A percentile compares a stretch with the other conserved stretches of the same genome.
phyloP scores from a whole-genome alignment of 2,888 invertebrate genomes.

The Pyrgus malvae region DNA sequence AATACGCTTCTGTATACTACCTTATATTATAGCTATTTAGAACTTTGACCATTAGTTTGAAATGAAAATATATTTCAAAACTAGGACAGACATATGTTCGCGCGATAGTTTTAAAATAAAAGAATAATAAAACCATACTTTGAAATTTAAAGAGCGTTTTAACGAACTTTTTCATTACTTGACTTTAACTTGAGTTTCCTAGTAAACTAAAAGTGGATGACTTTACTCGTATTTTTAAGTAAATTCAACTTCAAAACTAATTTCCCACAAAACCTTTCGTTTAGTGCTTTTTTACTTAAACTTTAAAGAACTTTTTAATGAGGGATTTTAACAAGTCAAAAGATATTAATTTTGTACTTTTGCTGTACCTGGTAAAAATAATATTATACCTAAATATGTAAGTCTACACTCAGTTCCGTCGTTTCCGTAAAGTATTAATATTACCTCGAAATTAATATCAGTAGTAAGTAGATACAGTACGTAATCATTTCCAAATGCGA shows the following conservation, averaged over 20 bases:
- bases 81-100: no score
- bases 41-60: no score
- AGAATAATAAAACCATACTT: background rate
- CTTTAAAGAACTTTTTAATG: background rate
- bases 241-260: background rate
- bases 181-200: background rate
- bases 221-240: background rate
- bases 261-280: background rate
- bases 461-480: background rate
- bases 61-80: no score
- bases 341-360: background rate
- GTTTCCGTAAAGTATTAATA: conserved; percentile 5
- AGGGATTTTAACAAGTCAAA: background rate
- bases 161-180: background rate
- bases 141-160: background rate
- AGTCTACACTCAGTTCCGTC: conserved; percentile 7
- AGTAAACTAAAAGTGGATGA: background rate
- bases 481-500: conserved; percentile 10
- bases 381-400: background rate
- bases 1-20: no score
- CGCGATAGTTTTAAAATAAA: background rate
- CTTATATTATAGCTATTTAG: no score
- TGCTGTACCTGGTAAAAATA: background rate
- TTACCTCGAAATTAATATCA: conserved; percentile 19
- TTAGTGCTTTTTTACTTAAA: background rate